Base-by-base conservation (phyloP, 2,113 vertebrate species). In the Chaetorhynchus papuensis region DNA sequence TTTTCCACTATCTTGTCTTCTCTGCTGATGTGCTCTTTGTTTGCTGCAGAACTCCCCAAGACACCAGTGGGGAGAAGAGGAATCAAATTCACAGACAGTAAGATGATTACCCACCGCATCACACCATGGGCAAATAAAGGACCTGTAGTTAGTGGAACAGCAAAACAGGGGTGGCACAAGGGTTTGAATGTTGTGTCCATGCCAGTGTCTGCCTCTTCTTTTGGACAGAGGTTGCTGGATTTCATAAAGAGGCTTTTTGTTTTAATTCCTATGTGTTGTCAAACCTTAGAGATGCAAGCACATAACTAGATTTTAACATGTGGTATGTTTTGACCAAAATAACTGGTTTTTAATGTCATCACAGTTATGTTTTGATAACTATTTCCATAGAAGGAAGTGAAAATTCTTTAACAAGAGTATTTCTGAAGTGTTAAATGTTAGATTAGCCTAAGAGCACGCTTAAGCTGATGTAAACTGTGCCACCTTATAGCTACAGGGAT, bases 41-140 rank as follows among this genome's bases (percentile, higher is more conserved):
- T 93, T 96, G 59, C 88, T 96, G 26, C 94, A 99, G 98, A 98
- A 97, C 96, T 98, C 98, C 92, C 98, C 98, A 97, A 98, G 98
- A 97, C 98, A 98, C 95, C 98, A 98, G 89, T 98, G 98, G 98
- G 98, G 98, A 97, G 98, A 99, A 96, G 98, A 98, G 86, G 98
- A 99, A 76, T 98, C 98, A 88, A 98, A 98, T 95, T 98, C 98
- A 88, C 98, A 98, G 82, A 98, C 92, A 92, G 98, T 98, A 98
- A 98, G 97, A 93, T 83, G 65, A 82, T 50, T 57, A 83, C 44
- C 10, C 26, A 31, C 83, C 85, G 71, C 84, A 79, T 95, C 20
- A 76, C 66, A 87, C 63, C 79, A 41, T 1, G 65, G 59, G 61
- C 82, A 93, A 41, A 69, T 17, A 54, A 59, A 65, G 33, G 11